Conservation (phyloP, 2,113 vertebrate species). For the Dipodomys merriami region DNA sequence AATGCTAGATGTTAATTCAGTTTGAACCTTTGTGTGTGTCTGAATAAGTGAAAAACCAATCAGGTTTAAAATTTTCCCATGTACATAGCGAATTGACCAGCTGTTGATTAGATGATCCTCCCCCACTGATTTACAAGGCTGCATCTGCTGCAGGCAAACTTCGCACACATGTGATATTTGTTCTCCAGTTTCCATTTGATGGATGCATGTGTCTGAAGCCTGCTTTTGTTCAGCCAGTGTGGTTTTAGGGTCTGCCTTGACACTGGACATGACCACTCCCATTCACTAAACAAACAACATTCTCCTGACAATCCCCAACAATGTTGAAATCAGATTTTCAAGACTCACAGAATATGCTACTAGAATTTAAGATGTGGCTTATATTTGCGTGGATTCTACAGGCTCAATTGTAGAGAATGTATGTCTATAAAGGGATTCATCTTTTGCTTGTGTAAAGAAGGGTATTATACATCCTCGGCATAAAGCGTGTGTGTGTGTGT, state of each 20-base stretch:
- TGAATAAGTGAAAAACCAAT: too few relatives aligned
- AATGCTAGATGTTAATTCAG: background rate
- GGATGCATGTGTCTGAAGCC: background rate
- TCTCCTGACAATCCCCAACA: background rate
- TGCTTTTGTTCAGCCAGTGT: background rate
- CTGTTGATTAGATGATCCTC: background rate
- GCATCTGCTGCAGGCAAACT: background rate
- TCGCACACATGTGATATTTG: background rate
- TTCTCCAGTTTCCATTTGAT: background rate
- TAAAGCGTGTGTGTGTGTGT: background rate
- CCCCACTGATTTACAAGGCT: background rate
- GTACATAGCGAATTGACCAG: background rate
- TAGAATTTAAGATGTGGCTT: background rate
- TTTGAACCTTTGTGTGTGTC: background rate
- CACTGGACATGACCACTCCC: background rate
- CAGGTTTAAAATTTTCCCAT: background rate
- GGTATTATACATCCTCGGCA: background rate
- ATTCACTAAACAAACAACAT: accelerated
- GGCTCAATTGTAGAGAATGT: background rate
- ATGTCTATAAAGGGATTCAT: background rate
- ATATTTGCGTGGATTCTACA: background rate
- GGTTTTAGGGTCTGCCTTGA: background rate
- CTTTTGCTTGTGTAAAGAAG: background rate
- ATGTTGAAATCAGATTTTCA: background rate
- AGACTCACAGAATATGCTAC: background rate